phyloP scores from a whole-genome alignment of 1,140 invertebrate genomes.

The Tribolium castaneum region DNA sequence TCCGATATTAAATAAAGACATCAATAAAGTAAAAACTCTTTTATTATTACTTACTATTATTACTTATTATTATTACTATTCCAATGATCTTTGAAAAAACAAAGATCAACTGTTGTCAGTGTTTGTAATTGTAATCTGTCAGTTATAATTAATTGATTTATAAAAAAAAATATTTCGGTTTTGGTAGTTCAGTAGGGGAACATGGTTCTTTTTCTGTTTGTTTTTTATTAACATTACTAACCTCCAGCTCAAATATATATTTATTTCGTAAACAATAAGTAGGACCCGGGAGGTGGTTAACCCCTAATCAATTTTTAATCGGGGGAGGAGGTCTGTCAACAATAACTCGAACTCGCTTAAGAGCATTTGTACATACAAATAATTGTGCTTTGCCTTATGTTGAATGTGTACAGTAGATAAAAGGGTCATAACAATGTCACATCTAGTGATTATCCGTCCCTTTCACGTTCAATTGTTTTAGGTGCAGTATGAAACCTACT shows the following conservation, averaged over 20 bases:
- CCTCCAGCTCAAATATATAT: background rate
- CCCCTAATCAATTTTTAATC: background rate
- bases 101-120: too few relatives aligned
- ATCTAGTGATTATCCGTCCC: background rate
- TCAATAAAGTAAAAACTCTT: too few relatives aligned
- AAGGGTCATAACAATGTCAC: background rate
- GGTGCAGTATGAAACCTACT: conserved; percentile 53
- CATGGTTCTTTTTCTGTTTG: background rate
- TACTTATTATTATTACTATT: too few relatives aligned
- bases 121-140: too few relatives aligned
- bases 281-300: background rate
- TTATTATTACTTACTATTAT: too few relatives aligned
- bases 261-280: background rate
- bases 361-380: conserved; percentile 15
- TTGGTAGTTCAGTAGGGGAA: too few relatives aligned
- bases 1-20: too few relatives aligned
- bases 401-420: conserved; percentile 6
- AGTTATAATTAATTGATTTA: too few relatives aligned
- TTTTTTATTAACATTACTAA: background rate
- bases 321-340: background rate
- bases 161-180: too few relatives aligned
- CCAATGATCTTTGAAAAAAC: too few relatives aligned
- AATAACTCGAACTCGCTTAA: background rate
- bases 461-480: conserved; percentile 38
- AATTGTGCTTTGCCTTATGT: background rate